Conservation (phyloP, 2,113 vertebrate species). For the Erinaceus europaeus region DNA sequence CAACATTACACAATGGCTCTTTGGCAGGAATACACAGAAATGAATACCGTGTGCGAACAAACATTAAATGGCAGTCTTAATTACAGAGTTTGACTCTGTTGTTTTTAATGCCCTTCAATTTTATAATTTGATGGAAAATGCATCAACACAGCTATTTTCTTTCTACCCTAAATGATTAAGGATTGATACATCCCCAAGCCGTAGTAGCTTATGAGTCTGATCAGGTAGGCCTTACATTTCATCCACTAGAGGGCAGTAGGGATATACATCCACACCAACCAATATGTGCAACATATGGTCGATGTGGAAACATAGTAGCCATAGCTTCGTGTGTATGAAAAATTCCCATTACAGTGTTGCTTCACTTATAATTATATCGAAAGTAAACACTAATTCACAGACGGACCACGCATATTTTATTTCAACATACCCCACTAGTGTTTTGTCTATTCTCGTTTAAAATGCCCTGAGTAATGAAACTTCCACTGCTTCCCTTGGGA, state of each 20-base stretch:
- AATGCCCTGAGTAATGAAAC: conserved; percentile 67
- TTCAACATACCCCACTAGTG: conserved; percentile 69
- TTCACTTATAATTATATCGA: conserved; percentile 78
- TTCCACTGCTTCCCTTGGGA: conserved; percentile 54
- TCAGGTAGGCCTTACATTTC: conserved; percentile 74
- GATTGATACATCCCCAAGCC: conserved; percentile 70
- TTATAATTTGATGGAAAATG: conserved; percentile 79
- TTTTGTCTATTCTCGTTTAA: conserved; percentile 71
- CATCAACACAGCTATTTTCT: conserved; percentile 79
- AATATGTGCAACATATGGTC: conserved; percentile 78
- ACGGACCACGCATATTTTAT: conserved; percentile 74
- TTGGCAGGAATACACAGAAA: conserved; percentile 78
- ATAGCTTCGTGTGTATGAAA: conserved; percentile 75
- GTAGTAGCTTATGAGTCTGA: conserved; percentile 43
- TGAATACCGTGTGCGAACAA: conserved; percentile 79
- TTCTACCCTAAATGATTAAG: conserved; percentile 74
- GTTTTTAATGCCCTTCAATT: conserved; percentile 80
- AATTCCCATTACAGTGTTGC: conserved; percentile 77
- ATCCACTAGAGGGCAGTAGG: conserved; percentile 76
- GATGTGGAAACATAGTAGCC: conserved; percentile 76
- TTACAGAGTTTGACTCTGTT: conserved; percentile 79
- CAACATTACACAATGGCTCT: conserved; percentile 79
- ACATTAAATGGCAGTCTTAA: conserved; percentile 80
- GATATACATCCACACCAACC: conserved; percentile 69
- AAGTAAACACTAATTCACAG: conserved; percentile 79